A percentile compares a stretch with the other conserved stretches of the same genome.
Evolutionary conservation across 1,140 invertebrate species (phyloP).

Genomic region (Macrocentrus cingulum): DNA sequence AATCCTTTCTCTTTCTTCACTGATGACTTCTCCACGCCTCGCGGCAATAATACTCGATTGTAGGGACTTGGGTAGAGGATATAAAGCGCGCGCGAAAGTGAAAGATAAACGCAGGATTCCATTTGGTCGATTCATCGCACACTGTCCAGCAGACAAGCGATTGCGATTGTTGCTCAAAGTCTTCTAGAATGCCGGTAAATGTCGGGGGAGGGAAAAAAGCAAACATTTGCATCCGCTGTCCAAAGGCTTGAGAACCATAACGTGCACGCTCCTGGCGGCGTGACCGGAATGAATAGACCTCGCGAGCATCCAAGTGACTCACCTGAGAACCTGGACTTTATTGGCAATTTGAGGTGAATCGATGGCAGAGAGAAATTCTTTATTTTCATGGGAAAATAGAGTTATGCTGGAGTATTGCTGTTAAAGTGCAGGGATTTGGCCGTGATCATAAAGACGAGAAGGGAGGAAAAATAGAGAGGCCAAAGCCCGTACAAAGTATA

Average conservation of each 20-base stretch:
- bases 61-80: conserved; percentile 16
- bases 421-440: too few species aligned
- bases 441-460: too few species aligned
- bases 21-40: conserved; percentile 24
- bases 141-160: not conserved
- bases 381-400: not conserved
- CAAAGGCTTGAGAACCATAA: not conserved
- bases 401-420: too few species aligned
- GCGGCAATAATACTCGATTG: conserved; percentile 27
- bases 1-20: conserved; percentile 12
- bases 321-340: conserved; percentile 10
- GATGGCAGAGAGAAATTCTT: not conserved
- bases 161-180: conserved; percentile 5
- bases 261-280: not conserved
- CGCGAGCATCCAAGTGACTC: conserved; percentile 5
- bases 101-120: conserved; percentile 34
- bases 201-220: not conserved
- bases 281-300: conserved; percentile 8
- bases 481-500: too few species aligned
- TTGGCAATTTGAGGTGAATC: conserved; percentile 7
- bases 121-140: conserved; percentile 29
- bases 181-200: not conserved
- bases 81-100: conserved; percentile 30
- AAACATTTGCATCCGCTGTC: conserved; percentile 2
- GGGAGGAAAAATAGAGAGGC: too few species aligned